Percentiles rank a stretch among this genome's conserved stretches.
phyloP scores from a whole-genome alignment of 2,888 invertebrate genomes.

The Drosophila incognita region DNA sequence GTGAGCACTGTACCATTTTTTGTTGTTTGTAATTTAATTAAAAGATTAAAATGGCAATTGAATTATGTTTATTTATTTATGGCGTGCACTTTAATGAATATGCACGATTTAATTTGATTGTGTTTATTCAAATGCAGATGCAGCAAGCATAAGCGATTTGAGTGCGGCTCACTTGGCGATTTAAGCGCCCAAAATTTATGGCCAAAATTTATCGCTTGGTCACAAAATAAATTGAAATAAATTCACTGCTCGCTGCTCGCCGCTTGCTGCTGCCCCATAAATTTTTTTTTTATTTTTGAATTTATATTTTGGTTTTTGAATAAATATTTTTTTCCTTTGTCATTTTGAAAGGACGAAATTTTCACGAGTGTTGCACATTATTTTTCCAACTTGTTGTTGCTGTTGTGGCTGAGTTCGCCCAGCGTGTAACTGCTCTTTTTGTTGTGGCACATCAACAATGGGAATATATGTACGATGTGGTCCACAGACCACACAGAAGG shows the following conservation, averaged over 20 bases:
- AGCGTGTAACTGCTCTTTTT: slow-evolving; percentile 69
- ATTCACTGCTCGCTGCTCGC: slow-evolving; percentile 29
- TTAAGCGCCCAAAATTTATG: slow-evolving; percentile 69
- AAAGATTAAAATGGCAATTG: slow-evolving; percentile 10
- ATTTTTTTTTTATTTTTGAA: slow-evolving; percentile 23
- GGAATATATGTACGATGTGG: slow-evolving; percentile 40
- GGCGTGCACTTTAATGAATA: slow-evolving; percentile 40
- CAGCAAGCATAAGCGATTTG: slow-evolving; percentile 20
- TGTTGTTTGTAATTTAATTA: slow-evolving; percentile 2
- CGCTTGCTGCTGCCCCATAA: slow-evolving; percentile 55
- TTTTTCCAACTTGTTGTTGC: slow-evolving; percentile 9
- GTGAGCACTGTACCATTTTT: background rate
- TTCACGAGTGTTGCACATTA: slow-evolving; percentile 78
- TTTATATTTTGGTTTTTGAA: slow-evolving; percentile 15
- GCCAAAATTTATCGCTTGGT: slow-evolving; percentile 68
- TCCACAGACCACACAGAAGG: slow-evolving; percentile 32
- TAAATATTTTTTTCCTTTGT: slow-evolving; percentile 19
- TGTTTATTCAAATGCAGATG: slow-evolving; percentile 20
- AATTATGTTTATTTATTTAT: slow-evolving; percentile 22
- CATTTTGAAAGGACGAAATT: slow-evolving; percentile 68
- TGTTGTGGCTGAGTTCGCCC: slow-evolving; percentile 46
- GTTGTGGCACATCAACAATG: slow-evolving; percentile 45
- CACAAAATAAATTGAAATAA: slow-evolving; percentile 69
- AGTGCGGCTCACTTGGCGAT: slow-evolving; percentile 50
- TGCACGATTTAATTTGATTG: slow-evolving; percentile 29